These are phyloP conservation scores for Lichenostomus cassidix DNA, from an alignment of 2,113 vertebrate genomes.

Conservation along the genomic window DNA sequence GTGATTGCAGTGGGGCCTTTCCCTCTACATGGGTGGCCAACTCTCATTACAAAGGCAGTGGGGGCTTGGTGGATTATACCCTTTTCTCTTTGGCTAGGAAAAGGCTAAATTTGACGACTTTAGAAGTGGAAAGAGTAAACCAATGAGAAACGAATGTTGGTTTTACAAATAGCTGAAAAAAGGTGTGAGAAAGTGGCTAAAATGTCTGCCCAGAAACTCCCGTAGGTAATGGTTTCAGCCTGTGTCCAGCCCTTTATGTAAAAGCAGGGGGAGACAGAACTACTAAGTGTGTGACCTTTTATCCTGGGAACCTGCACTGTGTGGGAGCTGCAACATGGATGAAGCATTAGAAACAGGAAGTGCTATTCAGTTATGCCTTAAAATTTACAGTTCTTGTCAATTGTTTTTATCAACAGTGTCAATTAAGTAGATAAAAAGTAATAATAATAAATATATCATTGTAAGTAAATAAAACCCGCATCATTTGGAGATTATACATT, in stretches of 20 bases:
- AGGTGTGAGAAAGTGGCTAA: not conserved
- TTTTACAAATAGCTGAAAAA: not conserved
- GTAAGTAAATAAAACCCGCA: not conserved
- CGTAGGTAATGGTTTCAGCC: not conserved
- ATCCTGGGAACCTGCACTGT: not conserved
- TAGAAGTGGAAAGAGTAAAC: not conserved
- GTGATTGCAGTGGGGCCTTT: not conserved
- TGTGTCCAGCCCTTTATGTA: not conserved
- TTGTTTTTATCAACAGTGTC: not conserved
- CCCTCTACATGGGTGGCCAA: accelerated
- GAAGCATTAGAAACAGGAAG: not conserved
- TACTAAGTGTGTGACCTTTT: not conserved
- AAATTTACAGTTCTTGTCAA: not conserved
- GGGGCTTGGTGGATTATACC: not conserved
- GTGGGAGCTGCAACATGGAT: not conserved
- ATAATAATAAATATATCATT: not conserved
- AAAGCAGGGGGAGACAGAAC: not conserved
- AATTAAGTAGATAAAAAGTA: not conserved
- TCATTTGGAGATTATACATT: not conserved
- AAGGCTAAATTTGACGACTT: not conserved
- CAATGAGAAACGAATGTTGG: not conserved
- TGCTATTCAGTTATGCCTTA: not conserved
- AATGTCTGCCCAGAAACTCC: not conserved
- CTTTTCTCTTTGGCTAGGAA: not conserved
- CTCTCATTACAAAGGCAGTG: not conserved